Evolutionary conservation across 2,888 invertebrate species (phyloP).

Genomic region (Tanypteryx hageni): DNA sequence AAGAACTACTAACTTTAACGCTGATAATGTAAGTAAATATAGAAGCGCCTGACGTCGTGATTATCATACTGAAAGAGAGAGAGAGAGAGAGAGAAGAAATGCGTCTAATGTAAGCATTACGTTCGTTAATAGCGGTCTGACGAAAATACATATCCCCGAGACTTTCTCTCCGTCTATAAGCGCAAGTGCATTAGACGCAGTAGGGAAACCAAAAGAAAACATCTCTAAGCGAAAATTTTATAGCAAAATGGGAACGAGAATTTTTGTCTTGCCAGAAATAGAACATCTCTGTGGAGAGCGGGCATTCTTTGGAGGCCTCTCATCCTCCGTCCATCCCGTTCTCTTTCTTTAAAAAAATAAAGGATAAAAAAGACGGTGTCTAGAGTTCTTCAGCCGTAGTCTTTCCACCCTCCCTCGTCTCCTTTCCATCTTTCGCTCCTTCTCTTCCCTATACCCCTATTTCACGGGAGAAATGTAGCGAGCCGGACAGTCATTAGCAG

Average conservation of each 20-base stretch:
- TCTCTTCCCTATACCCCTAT: neutral
- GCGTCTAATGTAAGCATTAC: neutral
- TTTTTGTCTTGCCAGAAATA: neutral
- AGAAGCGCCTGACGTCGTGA: no score
- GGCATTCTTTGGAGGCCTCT: neutral
- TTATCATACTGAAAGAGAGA: no score
- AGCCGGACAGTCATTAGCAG: neutral
- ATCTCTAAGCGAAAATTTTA: neutral
- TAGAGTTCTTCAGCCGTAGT: neutral
- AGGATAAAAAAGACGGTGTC: neutral
- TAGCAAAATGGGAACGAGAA: neutral
- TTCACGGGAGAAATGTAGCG: neutral
- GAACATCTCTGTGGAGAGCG: neutral
- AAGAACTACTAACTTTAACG: no score
- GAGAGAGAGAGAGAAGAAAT: no score
- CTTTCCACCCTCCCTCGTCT: neutral
- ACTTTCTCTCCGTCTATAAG: conserved; percentile 1
- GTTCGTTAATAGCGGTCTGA: neutral
- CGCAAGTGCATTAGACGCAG: conserved; percentile 14
- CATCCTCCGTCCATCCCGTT: neutral
- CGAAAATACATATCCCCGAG: neutral
- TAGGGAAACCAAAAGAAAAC: neutral
- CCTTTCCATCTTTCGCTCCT: neutral
- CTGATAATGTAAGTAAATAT: no score
- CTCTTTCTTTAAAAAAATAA: neutral